Percentiles rank a stretch among this genome's conserved stretches.
Evolutionary conservation across 2,113 vertebrate species (phyloP).

Genomic region (Hyaena hyaena): DNA sequence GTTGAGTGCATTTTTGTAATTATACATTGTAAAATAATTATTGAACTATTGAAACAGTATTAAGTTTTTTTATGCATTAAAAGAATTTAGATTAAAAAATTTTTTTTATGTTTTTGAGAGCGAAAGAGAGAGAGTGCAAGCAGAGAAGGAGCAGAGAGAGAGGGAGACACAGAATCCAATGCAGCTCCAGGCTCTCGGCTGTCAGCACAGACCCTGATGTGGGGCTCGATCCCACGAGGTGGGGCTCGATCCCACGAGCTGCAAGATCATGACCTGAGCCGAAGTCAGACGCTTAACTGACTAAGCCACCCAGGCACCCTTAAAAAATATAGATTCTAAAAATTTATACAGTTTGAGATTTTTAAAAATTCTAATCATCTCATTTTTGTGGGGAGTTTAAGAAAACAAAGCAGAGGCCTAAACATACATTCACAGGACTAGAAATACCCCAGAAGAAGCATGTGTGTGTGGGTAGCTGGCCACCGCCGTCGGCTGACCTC

Average conservation of each 20-base stretch:
- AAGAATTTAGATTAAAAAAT: not conserved
- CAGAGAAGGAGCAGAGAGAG: no score
- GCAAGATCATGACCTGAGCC: no score
- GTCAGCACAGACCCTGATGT: no score
- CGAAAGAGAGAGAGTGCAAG: no score
- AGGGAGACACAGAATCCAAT: no score
- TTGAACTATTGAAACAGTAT: not conserved
- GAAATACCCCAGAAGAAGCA: slow-evolving; percentile 67
- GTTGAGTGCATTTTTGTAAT: not conserved
- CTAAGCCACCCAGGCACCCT: no score
- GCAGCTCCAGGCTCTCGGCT: no score
- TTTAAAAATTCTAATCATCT: slow-evolving; percentile 59
- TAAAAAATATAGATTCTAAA: not conserved
- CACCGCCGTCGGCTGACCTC: slow-evolving; percentile 76
- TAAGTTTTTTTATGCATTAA: not conserved
- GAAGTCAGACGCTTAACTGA: no score
- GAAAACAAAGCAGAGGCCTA: not conserved
- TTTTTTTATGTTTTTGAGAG: no score
- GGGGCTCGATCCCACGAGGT: no score
- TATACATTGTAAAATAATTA: not conserved
- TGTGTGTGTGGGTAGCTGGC: slow-evolving; percentile 82
- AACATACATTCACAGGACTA: slow-evolving; percentile 75
- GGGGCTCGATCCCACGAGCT: no score
- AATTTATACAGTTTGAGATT: not conserved
- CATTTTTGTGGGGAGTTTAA: slow-evolving; percentile 65